Evolutionary conservation across 2,888 invertebrate species (phyloP).

Genomic region (Slavum lentiscoides): DNA sequence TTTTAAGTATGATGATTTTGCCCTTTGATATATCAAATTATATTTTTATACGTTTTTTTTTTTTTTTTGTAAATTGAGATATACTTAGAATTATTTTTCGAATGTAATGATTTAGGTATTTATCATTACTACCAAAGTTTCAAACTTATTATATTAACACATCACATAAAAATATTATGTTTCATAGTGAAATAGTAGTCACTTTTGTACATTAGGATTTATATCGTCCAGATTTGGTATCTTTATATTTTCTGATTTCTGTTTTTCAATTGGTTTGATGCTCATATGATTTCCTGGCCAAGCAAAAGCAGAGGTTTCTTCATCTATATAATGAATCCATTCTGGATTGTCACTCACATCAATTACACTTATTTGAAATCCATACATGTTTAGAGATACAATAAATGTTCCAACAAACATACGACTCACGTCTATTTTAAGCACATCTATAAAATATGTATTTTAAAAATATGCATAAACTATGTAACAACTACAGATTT

Average conservation of each 20-base stretch:
- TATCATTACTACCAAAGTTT: no score
- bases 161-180: no score
- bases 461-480: neutral
- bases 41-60: no score
- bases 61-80: no score
- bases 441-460: conserved; percentile 60
- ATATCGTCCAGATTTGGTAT: conserved; percentile 37
- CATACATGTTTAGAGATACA: conserved; percentile 78
- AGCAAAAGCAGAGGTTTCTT: conserved; percentile 64
- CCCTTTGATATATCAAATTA: no score
- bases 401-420: conserved; percentile 67
- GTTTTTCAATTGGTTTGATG: conserved; percentile 24
- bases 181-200: neutral
- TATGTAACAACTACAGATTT: neutral
- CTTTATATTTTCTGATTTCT: conserved; percentile 16
- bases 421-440: conserved; percentile 63
- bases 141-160: no score
- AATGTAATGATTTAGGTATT: no score
- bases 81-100: no score
- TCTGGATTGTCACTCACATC: conserved; percentile 62
- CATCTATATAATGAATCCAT: conserved; percentile 67
- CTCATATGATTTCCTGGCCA: conserved; percentile 64
- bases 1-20: no score
- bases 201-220: conserved; percentile 31
- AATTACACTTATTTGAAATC: conserved; percentile 74